Percentiles rank a stretch among this genome's conserved stretches.
Evolutionary conservation across 2,888 invertebrate species (phyloP).

Genomic region (Axea sp.): DNA sequence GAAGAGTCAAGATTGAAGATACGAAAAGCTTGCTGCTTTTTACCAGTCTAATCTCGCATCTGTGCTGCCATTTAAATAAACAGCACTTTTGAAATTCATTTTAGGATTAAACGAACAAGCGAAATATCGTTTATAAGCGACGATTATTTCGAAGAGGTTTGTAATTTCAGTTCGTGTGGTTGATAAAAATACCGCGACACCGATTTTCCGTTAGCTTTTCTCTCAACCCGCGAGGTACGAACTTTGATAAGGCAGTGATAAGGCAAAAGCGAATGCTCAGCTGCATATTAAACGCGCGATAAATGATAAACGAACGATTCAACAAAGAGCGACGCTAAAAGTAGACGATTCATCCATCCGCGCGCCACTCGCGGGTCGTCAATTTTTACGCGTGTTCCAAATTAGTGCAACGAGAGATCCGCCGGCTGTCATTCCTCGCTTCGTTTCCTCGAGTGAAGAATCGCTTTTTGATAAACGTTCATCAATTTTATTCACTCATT

Average conservation of each 20-base stretch:
- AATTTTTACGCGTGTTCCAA: conserved; percentile 44
- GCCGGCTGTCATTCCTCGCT: conserved; percentile 23
- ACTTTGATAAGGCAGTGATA: conserved; percentile 30
- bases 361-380: conserved; percentile 60
- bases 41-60: conserved; percentile 36
- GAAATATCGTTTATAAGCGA: too few species aligned
- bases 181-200: too few species aligned
- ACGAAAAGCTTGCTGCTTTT: conserved; percentile 48
- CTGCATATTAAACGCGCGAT: conserved; percentile 61
- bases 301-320: conserved; percentile 66
- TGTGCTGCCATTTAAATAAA: conserved; percentile 42
- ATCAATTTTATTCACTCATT: conserved; percentile 30
- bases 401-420: too few species aligned
- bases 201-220: too few species aligned
- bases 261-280: conserved; percentile 54
- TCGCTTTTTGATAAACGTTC: conserved; percentile 29
- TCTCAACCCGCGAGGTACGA: too few species aligned
- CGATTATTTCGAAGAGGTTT: too few species aligned
- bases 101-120: conserved; percentile 17
- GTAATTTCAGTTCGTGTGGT: too few species aligned
- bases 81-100: conserved; percentile 33
- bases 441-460: conserved; percentile 30
- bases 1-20: conserved; percentile 47
- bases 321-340: conserved; percentile 64
- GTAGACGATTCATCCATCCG: conserved; percentile 66